Evolutionary conservation across 2,797 vertebrate species (phyloP), one percentile per base, ranked within the genome.

Genomic region (Sebastiscus albofasciatus): DNA sequence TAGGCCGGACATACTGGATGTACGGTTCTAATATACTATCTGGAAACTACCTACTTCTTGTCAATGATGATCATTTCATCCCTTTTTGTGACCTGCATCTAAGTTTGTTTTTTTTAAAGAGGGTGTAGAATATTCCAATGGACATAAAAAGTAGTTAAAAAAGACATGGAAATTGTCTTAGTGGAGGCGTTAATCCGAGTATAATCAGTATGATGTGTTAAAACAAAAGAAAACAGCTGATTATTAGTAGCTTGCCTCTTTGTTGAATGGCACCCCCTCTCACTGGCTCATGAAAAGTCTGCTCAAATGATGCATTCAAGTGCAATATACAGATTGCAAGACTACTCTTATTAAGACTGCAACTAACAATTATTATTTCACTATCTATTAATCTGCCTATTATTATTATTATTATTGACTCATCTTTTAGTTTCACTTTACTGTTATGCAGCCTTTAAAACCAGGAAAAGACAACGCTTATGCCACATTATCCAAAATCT

Each of bases 21-120:
- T 60, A 59, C 24, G 10, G 7, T 29, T 46, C 46, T 8, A n/a
- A 27, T 27, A 22, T 20, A 33, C 5, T 6, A 27, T 14, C 27
- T 58, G 20, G 39, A 79, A 82, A 58, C 27, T 36, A 69, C 54
- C 54, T 2, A 4, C 12, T 82, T 74, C 60, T 46, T 54, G 24
- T 62, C 13, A 67, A 1, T 13, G 18, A 36, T 8, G 12, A 61
- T 26, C 3, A 29, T 11, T 33, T 39, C 6, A 42, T 71, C 16
- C 7, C 16, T 10, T 10, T 26, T 13, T 22, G 39, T 76, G 46
- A 34, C 27, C 6, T 5, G n/a, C n/a, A 16, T 34, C 1, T 7
- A 12, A 0, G 4, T 34, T n/a, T 31, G 6, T 64, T 34, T 70
- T 20, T 31, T 42, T 70, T 20, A 20, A 61, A 76, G 27, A 55